Conservation (phyloP, 2,113 vertebrate species). For the Corythaeola cristata region DNA sequence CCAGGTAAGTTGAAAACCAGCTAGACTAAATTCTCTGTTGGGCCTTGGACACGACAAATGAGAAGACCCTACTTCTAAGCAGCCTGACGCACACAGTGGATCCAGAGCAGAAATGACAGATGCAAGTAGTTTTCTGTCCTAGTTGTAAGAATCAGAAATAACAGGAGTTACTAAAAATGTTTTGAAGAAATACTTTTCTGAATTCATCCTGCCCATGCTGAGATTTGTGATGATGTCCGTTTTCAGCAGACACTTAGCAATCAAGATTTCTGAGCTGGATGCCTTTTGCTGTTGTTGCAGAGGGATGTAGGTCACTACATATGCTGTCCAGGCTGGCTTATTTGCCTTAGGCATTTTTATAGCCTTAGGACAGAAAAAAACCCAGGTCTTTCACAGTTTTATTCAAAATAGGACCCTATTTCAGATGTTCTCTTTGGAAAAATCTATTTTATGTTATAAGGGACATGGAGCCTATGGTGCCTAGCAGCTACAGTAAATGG, state of each 20-base stretch:
- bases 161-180: not conserved
- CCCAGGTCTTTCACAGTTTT: not conserved
- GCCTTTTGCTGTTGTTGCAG: not conserved
- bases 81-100: not conserved
- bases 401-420: not conserved
- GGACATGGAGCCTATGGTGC: no score
- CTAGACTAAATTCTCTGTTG: not conserved
- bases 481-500: not conserved
- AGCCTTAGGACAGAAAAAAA: not conserved
- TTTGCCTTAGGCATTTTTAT: not conserved
- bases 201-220: not conserved
- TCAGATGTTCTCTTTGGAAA: not conserved
- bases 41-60: not conserved
- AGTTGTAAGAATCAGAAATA: not conserved
- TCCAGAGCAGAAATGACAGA: not conserved
- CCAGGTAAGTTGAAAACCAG: not conserved
- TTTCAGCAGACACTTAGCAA: not conserved
- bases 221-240: not conserved
- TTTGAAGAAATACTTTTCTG: not conserved
- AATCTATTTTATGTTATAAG: not conserved
- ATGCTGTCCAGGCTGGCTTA: not conserved
- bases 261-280: not conserved
- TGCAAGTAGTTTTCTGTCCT: not conserved
- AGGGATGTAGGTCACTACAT: not conserved
- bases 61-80: not conserved